These are phyloP conservation scores for Grapholita molesta DNA, from an alignment of 1,140 invertebrate species.

Conservation along the genomic window DNA sequence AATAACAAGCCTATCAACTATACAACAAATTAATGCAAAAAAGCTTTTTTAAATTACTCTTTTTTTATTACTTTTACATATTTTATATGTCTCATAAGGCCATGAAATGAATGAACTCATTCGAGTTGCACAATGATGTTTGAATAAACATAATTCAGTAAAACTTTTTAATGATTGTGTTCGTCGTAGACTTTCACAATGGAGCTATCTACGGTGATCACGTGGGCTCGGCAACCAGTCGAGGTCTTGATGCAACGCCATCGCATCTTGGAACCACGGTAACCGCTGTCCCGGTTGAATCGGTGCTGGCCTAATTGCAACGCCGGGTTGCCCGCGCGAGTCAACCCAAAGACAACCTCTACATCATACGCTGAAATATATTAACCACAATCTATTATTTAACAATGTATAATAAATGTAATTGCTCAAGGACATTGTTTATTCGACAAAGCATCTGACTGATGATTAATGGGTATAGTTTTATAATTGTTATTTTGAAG, in stretches of 20 bases:
- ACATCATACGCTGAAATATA: not conserved
- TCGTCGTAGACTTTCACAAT: conserved; percentile 22
- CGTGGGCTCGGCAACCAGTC: conserved; percentile 21
- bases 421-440: not conserved
- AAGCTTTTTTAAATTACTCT: too few relatives aligned
- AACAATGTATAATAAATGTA: not conserved
- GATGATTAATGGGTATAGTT: too few relatives aligned
- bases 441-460: not conserved
- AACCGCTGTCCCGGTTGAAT: conserved; percentile 25
- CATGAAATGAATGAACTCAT: not conserved
- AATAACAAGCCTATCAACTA: too few relatives aligned
- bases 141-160: not conserved
- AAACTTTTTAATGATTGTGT: conserved; percentile 30
- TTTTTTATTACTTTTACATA: too few relatives aligned
- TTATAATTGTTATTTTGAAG: too few relatives aligned
- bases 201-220: conserved; percentile 23
- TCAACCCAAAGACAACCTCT: conserved; percentile 29
- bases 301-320: conserved; percentile 37
- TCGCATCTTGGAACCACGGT: conserved; percentile 29
- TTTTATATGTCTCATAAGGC: not conserved
- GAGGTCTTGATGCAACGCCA: conserved; percentile 29
- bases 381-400: not conserved
- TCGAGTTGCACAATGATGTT: too few relatives aligned
- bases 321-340: conserved; percentile 36
- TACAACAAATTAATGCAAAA: too few relatives aligned